Conservation (phyloP, 2,113 vertebrate genomes). For the Plestiodon gilberti region DNA sequence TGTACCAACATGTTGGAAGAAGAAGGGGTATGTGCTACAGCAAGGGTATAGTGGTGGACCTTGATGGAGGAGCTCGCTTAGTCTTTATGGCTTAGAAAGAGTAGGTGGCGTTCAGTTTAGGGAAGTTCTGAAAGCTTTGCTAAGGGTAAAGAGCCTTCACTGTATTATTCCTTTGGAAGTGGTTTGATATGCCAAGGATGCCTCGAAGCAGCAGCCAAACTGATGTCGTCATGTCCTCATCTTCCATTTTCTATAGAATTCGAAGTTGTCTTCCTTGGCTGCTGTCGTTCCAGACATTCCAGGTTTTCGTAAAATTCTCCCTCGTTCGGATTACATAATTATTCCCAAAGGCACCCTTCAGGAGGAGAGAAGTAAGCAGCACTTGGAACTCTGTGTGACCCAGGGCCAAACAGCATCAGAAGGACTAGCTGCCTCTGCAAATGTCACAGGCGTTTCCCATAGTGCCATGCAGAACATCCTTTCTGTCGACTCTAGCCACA, state of each 20-base stretch:
- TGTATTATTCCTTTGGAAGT: not conserved
- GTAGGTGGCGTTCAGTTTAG: not conserved
- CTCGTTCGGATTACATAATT: conserved; percentile 90
- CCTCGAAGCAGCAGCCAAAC: not conserved
- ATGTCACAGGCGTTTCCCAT: conserved; percentile 36
- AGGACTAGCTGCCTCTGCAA: conserved; percentile 59
- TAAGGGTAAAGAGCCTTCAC: not conserved
- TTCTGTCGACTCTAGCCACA: conserved; percentile 66
- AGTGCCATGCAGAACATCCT: conserved; percentile 73
- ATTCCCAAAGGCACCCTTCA: conserved; percentile 83
- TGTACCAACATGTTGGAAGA: not conserved
- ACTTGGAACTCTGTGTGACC: conserved; percentile 76
- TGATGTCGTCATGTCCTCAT: not conserved
- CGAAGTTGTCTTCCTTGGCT: conserved; percentile 69
- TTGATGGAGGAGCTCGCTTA: not conserved
- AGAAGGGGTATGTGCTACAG: not conserved
- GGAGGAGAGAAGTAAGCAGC: conserved; percentile 75
- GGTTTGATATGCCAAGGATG: not conserved
- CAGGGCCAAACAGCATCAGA: conserved; percentile 61
- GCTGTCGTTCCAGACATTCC: conserved; percentile 86
- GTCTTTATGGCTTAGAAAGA: not conserved
- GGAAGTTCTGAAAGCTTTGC: not conserved
- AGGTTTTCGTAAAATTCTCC: conserved; percentile 96
- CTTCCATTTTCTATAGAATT: conserved; percentile 67
- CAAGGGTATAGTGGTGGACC: not conserved